Conservation (phyloP, 2,888 invertebrate species). For the Dryomyza anilis region DNA sequence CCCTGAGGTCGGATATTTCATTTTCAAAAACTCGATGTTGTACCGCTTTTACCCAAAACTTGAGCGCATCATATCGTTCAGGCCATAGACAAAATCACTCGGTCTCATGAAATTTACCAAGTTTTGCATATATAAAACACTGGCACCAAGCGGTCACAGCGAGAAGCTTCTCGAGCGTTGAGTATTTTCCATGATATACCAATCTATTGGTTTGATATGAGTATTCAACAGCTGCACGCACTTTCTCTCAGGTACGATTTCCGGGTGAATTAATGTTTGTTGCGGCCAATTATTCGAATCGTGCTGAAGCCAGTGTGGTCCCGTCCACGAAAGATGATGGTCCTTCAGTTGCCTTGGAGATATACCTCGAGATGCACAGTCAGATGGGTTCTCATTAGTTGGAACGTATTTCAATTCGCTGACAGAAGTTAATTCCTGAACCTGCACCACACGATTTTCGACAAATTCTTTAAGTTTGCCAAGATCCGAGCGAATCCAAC, state of each 20-base stretch:
- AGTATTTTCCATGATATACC: not conserved
- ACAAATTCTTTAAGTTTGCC: not conserved
- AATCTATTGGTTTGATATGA: not conserved
- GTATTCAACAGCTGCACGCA: not conserved
- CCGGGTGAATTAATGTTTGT: not conserved
- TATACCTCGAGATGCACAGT: no score
- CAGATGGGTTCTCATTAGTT: not conserved
- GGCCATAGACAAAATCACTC: not conserved
- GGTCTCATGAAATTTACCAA: not conserved
- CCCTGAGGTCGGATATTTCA: not conserved
- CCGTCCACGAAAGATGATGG: no score
- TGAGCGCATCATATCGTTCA: not conserved
- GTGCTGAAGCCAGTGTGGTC: no score
- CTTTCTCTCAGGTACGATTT: not conserved
- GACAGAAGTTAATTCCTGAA: not conserved
- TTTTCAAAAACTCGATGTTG: not conserved
- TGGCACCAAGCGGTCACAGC: slow-evolving; percentile 1
- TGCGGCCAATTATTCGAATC: no score
- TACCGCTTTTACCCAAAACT: not conserved
- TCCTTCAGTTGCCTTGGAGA: no score
- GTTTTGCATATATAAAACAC: not conserved
- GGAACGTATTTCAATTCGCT: not conserved
- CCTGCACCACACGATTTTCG: not conserved
- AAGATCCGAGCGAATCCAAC: slow-evolving; percentile 9
- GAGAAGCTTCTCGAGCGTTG: not conserved